Evolutionary conservation across 30 jellyfish, hydroid and myxozoan species (phyloP).

Genomic region (Pseudorhiza aurosa): DNA sequence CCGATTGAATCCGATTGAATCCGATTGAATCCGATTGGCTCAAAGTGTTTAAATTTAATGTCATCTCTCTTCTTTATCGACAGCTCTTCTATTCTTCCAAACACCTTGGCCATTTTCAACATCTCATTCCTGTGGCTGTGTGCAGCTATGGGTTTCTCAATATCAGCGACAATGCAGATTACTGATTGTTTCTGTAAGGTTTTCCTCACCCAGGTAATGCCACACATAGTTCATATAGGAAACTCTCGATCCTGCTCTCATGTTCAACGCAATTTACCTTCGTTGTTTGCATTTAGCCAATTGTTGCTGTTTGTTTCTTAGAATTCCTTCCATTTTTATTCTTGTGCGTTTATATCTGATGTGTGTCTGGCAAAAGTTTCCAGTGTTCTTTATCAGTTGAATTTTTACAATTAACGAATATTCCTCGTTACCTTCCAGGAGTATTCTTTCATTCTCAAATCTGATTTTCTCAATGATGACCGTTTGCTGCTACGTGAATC

Average conservation of each 20-base stretch:
- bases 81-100: conserved; percentile 15
- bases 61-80: no score
- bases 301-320: no score
- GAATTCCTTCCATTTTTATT: no score
- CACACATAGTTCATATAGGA: no score
- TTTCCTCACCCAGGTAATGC: conserved; percentile 60
- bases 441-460: conserved; percentile 43
- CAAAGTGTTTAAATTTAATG: no score
- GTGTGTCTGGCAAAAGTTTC: no score
- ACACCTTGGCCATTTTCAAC: neutral
- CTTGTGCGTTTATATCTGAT: no score
- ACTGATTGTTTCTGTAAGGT: conserved; percentile 26
- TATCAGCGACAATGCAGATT: neutral
- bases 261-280: no score
- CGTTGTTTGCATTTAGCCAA: no score
- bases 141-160: conserved; percentile 36
- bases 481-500: conserved; percentile 40
- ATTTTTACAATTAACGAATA: neutral
- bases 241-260: no score
- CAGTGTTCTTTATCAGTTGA: no score
- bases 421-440: conserved; percentile 17
- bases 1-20: neutral
- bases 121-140: conserved; percentile 44
- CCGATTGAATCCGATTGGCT: no score
- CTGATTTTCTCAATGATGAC: conserved; percentile 47